phyloP scores from a whole-genome alignment of 2,888 invertebrate species.

The Luperina nickerlii region DNA sequence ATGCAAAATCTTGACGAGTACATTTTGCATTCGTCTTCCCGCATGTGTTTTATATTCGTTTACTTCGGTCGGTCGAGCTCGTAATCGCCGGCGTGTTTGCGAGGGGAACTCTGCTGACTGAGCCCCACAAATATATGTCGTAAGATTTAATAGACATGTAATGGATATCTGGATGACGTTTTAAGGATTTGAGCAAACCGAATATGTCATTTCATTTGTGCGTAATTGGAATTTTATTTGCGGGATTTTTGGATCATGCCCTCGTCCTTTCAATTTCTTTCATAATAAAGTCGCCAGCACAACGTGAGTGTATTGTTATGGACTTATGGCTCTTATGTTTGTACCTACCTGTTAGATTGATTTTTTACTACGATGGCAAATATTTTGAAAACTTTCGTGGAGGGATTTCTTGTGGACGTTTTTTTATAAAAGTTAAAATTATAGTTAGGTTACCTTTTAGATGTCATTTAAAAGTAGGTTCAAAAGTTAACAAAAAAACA shows the following conservation, averaged over 20 bases:
- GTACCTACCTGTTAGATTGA: background rate
- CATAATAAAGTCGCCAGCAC: constrained; percentile 51
- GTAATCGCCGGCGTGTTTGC: constrained; percentile 90
- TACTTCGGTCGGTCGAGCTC: constrained; percentile 88
- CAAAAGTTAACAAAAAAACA: background rate
- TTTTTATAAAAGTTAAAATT: background rate
- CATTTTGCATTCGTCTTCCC: constrained; percentile 89
- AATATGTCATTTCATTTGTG: constrained; percentile 89
- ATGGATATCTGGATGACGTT: constrained; percentile 91
- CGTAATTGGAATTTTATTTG: constrained; percentile 89
- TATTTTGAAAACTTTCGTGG: background rate
- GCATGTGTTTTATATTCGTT: constrained; percentile 90
- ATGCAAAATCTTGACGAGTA: constrained; percentile 90
- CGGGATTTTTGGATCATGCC: constrained; percentile 87
- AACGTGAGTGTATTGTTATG: constrained; percentile 46
- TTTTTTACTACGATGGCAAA: background rate
- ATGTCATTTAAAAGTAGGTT: background rate
- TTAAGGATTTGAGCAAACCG: constrained; percentile 91
- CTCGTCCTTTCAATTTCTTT: constrained; percentile 72
- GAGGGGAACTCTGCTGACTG: constrained; percentile 89
- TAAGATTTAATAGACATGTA: constrained; percentile 91
- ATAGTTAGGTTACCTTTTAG: background rate
- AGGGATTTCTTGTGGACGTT: background rate
- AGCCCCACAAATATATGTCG: constrained; percentile 90
- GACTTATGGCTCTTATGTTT: constrained; percentile 6